Percentiles rank a stretch among this genome's conserved stretches.
These are phyloP conservation scores for Meteorus sp. DNA, from an alignment of 1,140 invertebrate species.

Conservation along the genomic window DNA sequence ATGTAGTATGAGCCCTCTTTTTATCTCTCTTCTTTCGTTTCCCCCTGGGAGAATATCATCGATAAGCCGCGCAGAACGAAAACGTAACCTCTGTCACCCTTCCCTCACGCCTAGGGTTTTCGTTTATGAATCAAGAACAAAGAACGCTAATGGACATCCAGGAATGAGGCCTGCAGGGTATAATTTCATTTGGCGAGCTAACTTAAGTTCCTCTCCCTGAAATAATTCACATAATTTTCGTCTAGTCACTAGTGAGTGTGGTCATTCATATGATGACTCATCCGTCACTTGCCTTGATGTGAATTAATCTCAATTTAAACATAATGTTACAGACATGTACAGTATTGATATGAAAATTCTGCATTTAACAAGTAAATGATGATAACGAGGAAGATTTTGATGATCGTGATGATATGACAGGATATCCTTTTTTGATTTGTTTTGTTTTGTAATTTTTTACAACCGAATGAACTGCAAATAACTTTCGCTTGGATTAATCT, in stretches of 20 bases:
- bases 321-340: too few species aligned
- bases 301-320: too few species aligned
- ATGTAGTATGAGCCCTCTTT: too few species aligned
- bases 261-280: too few species aligned
- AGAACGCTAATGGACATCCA: slow-evolving; percentile 34
- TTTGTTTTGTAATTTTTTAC: too few species aligned
- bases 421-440: slow-evolving; percentile 42
- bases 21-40: neutral
- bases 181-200: slow-evolving; percentile 33
- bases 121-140: slow-evolving; percentile 20
- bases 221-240: too few species aligned
- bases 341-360: too few species aligned
- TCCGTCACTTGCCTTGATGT: too few species aligned
- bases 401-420: slow-evolving; percentile 31
- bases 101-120: neutral
- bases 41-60: neutral
- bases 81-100: slow-evolving; percentile 1
- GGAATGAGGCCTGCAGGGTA: slow-evolving; percentile 34
- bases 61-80: neutral
- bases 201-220: neutral
- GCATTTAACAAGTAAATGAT: too few species aligned
- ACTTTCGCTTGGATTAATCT: slow-evolving; percentile 39
- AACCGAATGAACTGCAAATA: slow-evolving; percentile 20
- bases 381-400: too few species aligned
- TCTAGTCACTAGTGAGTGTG: too few species aligned